phyloP scores from a whole-genome alignment of 1,140 invertebrate species.

The Pomacea maculata region DNA sequence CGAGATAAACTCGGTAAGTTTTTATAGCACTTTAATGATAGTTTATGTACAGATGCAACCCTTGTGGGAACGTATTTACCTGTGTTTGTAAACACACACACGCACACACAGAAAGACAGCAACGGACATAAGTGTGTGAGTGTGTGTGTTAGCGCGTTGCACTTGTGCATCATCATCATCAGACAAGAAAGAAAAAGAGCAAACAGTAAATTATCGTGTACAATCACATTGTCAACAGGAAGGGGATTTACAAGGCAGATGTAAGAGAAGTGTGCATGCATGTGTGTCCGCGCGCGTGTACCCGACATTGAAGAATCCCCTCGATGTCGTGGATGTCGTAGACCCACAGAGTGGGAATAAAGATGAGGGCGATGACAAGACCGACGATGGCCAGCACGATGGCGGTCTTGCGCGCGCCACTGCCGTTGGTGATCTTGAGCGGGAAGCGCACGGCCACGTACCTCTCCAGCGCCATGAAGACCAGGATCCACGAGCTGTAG shows the following conservation, averaged over 20 bases:
- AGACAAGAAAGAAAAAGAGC: not conserved
- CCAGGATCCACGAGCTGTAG: slow-evolving; percentile 51
- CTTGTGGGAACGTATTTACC: too few species aligned
- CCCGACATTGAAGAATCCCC: slow-evolving; percentile 1
- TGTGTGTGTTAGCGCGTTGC: not conserved
- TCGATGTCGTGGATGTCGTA: not conserved
- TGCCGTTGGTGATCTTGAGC: slow-evolving; percentile 36
- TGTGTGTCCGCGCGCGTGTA: not conserved
- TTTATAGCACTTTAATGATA: too few species aligned
- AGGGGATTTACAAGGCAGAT: too few species aligned
- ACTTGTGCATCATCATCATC: slow-evolving; percentile 22
- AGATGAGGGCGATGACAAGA: slow-evolving; percentile 12
- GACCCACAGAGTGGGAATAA: slow-evolving; percentile 25
- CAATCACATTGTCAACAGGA: not conserved
- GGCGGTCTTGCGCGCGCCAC: slow-evolving; percentile 9
- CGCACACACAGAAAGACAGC: too few species aligned
- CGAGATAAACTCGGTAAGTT: too few species aligned
- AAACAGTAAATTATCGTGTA: not conserved
- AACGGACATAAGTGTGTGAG: not conserved
- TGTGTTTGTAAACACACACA: too few species aligned
- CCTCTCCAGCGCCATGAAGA: slow-evolving; percentile 48
- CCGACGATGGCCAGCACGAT: slow-evolving; percentile 11
- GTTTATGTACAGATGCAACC: too few species aligned
- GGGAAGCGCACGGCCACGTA: slow-evolving; percentile 50
- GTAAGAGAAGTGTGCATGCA: not conserved